Base-by-base conservation (phyloP, 2,797 vertebrate genomes). In the Ctenopoma kingsleyae region DNA sequence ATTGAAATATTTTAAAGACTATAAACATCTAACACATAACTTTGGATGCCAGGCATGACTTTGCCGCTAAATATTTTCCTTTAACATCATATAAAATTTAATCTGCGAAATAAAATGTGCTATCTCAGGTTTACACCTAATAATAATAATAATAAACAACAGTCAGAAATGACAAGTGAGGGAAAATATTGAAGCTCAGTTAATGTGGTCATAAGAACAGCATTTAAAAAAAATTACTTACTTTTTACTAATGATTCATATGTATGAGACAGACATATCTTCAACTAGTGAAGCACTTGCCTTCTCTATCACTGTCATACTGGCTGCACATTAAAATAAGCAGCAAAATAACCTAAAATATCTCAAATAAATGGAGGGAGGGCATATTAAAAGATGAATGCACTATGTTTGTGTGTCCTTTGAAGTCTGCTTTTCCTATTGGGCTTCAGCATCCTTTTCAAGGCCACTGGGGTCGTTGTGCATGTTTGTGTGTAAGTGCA, bases 401-500 rank as follows among this genome's bases (percentile, higher is more conserved):
- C 40, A 54, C 20, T 2, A 17, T 52, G 51, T 78, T 19, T 67
- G 23, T 63, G 41, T 70, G 2, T 61, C 13, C 50, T 57, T 52
- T 61, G 25, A 65, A 71, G 48, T 52, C 43, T 53, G 46, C 30
- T 41, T 25, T 50, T 68, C 20, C 38, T 60, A 13, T 74, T 25
- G 27, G 66, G n/a, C 27, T 54, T 5, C 40, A n/a, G 10, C 23
- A 27, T 57, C n/a, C 11, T 74, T 47, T 51, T 52, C 49, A 65
- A 77, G 41, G 82, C 73, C 53, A 61, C 65, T 52, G 38, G 44
- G 62, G 35, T 67, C 70, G 62, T 20, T 85, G 67, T 67, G 54
- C 60, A 20, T 47, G 13, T 52, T 52, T 65, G 71, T 11, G 46
- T 64, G 35, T 48, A 23, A 51, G 48, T 56, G 41, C 23, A 25